These are phyloP conservation scores for Talpa occidentalis DNA, from an alignment of 2,113 vertebrate genomes.

Conservation along the genomic window DNA sequence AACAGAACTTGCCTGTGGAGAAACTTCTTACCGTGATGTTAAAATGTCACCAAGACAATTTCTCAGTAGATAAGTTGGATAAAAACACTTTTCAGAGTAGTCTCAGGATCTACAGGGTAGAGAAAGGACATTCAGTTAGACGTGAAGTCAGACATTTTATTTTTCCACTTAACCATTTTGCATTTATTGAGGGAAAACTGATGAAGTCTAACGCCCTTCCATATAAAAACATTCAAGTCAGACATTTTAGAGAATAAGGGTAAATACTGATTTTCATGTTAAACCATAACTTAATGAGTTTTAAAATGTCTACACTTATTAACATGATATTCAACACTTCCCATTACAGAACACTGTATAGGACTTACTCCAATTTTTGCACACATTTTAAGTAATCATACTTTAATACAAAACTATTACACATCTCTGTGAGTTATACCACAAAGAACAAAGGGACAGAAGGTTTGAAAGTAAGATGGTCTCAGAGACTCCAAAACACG, in stretches of 20 bases:
- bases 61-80: background rate
- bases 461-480: conserved; percentile 16
- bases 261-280: background rate
- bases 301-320: background rate
- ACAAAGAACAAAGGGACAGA: background rate
- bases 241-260: conserved; percentile 20
- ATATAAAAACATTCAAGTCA: too few species aligned
- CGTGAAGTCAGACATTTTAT: background rate
- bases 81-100: conserved; percentile 19
- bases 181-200: too few species aligned
- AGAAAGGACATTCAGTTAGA: conserved; percentile 31
- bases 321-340: conserved; percentile 3
- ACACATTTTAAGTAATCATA: conserved; percentile 13
- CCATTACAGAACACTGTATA: background rate
- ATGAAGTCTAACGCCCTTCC: too few species aligned
- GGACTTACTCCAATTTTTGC: background rate
- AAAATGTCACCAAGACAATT: conserved; percentile 25
- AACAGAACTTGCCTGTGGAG: conserved; percentile 3
- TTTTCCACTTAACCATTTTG: background rate
- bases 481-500: conserved; percentile 47
- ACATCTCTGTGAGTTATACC: conserved; percentile 14
- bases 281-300: background rate
- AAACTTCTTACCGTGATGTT: conserved; percentile 49
- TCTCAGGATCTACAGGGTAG: conserved; percentile 43
- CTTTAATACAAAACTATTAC: conserved; percentile 21